Base-by-base conservation (phyloP, 2,888 invertebrate species). In the Alsophila aescularia region DNA sequence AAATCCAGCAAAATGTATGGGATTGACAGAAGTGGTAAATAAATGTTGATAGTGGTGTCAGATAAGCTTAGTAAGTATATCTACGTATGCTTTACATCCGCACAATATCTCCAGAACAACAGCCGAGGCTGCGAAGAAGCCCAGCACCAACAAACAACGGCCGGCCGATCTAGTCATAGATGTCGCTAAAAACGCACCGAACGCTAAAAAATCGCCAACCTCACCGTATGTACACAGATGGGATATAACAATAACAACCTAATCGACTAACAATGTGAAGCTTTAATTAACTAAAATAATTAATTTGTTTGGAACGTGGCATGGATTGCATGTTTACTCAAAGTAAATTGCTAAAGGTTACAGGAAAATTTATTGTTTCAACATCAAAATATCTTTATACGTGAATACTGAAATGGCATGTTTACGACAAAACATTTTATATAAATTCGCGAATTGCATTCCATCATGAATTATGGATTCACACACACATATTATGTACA, bases 31-130 rank as follows among this genome's bases (percentile, higher is more conserved):
- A 18, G 18, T 18, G 5, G 18, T 24, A 2, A 24, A 24, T 24
- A 1, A 5, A 24, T 24, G 24, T 7, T 5, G n/a, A n/a, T n/a
- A n/a, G 1, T 5, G 24, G 24, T 24, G 24, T 24, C 24, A 24
- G 7, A 6, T 7, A 24, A 24, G 8, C 24, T 7, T 24, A 2
- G 24, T 24, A 24, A 5, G n/a, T n/a, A n/a, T n/a, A n/a, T n/a
- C n/a, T n/a, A 18, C 18, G 5, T 24, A 24, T 7, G 50, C 54
- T 54, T 53, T 54, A 35, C 13, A 40, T 36, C 15, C 1, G 78
- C 83, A 84, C 82, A 73, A 72, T 69, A 79, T 77, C 84, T 82
- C 58, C 82, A 90, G 90, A 86, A 68, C 67, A 64, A 72, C 77
- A 64, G 77, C 83, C 16, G 89, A 87, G 76, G 70, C 69, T 68